phyloP scores from a whole-genome alignment of 2,113 vertebrate species.

The Apus apus region DNA sequence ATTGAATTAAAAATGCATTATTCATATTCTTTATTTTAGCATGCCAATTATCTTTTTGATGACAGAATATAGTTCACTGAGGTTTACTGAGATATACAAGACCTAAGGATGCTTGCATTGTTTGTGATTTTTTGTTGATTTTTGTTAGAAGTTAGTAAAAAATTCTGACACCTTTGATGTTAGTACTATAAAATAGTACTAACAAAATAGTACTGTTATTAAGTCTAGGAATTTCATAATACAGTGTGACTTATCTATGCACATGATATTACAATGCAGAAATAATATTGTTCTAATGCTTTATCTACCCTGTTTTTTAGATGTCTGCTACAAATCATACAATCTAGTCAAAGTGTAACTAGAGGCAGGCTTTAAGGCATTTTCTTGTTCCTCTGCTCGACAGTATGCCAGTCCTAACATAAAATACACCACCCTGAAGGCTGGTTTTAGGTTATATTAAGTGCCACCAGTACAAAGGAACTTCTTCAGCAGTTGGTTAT shows the following conservation, averaged over 20 bases:
- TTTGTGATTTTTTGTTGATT: background rate
- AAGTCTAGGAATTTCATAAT: background rate
- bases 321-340: background rate
- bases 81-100: background rate
- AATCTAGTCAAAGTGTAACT: background rate
- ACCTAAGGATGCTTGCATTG: background rate
- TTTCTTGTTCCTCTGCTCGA: background rate
- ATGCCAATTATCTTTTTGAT: background rate
- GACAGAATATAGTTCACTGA: background rate
- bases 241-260: background rate
- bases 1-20: background rate
- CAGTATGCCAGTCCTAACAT: background rate
- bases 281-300: background rate
- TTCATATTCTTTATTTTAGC: background rate
- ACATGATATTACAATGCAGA: background rate
- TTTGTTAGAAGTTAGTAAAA: background rate
- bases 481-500: background rate
- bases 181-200: background rate
- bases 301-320: background rate
- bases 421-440: background rate
- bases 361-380: background rate
- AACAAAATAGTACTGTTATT: background rate
- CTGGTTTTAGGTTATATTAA: background rate
- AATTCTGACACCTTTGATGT: background rate
- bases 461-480: background rate